Evolutionary conservation across 2,888 invertebrate genomes (phyloP), one percentile per base, ranked within the genome.

Genomic region (Apamea monoglypha): DNA sequence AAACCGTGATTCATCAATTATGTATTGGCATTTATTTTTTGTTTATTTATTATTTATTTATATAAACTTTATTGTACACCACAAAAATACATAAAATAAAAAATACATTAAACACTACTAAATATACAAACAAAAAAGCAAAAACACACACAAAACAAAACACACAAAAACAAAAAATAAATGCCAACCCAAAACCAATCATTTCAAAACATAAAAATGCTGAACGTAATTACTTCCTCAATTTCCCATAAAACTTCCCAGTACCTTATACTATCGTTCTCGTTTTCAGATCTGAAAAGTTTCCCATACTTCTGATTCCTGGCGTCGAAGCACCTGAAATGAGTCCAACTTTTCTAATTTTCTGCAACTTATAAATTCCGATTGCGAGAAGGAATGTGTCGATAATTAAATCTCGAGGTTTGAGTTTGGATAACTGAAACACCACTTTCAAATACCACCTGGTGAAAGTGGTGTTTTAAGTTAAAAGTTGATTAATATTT

Each of bases 281-380:
- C 92, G 86, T 93, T 64, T 94, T 93, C 93, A 36, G 47, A 92
- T 92, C 91, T 91, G 87, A 88, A 93, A 95, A 95, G 92, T 96
- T 94, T 91, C 84, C 91, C 94, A 94, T 94, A 94, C 94, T 92
- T 93, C 83, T 85, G 88, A 87, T 90, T 87, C 89, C 89, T 71
- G 72, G 63, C 78, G 53, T 63, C 72, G 88, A 92, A 91, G 90
- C 93, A 94, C 93, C 94, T 94, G 93, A 93, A 94, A 93, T 91
- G 92, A 91, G 89, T 87, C 76, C 63, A 95, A 96, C 94, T 96
- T 96, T 96, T 95, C 95, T 95, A 96, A 96, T 96, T 95, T 96
- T 93, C 95, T 94, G 90, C 93, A 94, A 94, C 93, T 95, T 95
- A 92, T 94, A 94, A 93, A 95, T 95, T 93, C 93, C 93, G 83